Conservation (phyloP, 2,888 invertebrate species). For the Cetonia aurata region DNA sequence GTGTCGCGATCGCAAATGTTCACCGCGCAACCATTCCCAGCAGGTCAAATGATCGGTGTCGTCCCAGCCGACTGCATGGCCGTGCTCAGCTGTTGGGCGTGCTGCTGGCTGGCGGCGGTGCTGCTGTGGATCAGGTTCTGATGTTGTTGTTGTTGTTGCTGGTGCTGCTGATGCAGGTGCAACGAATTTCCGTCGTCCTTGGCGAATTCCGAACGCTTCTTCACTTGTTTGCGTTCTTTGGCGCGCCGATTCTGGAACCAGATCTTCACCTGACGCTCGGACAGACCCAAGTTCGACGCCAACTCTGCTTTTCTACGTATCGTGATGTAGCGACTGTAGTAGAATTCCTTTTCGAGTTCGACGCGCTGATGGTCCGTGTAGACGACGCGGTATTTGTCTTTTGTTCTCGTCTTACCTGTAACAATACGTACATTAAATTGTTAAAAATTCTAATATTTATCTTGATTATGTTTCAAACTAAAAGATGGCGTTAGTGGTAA, state of each 20-base stretch:
- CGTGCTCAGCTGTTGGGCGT: slow-evolving; percentile 55
- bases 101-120: slow-evolving; percentile 19
- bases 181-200: slow-evolving; percentile 31
- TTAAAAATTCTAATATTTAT: too few relatives aligned
- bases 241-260: slow-evolving; percentile 91
- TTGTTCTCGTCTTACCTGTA: slow-evolving; percentile 97
- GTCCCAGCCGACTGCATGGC: slow-evolving; percentile 46
- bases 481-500: too few relatives aligned
- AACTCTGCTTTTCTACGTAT: slow-evolving; percentile 94
- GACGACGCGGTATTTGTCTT: slow-evolving; percentile 99
- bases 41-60: slow-evolving; percentile 69
- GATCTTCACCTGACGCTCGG: slow-evolving; percentile 87
- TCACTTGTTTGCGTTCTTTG: slow-evolving; percentile 85
- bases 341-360: slow-evolving; percentile 65
- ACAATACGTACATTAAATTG: slow-evolving; percentile 57
- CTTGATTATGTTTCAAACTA: too few relatives aligned
- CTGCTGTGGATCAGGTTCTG: slow-evolving; percentile 55
- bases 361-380: slow-evolving; percentile 97
- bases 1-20: slow-evolving; percentile 29
- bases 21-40: slow-evolving; percentile 53
- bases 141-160: slow-evolving; percentile 56
- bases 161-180: slow-evolving; percentile 1
- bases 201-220: slow-evolving; percentile 48
- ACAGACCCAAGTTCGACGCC: slow-evolving; percentile 84
- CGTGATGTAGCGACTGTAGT: slow-evolving; percentile 92